Evolutionary conservation across 2,888 invertebrate species (phyloP).

Genomic region (Drosophila kambysellisi): DNA sequence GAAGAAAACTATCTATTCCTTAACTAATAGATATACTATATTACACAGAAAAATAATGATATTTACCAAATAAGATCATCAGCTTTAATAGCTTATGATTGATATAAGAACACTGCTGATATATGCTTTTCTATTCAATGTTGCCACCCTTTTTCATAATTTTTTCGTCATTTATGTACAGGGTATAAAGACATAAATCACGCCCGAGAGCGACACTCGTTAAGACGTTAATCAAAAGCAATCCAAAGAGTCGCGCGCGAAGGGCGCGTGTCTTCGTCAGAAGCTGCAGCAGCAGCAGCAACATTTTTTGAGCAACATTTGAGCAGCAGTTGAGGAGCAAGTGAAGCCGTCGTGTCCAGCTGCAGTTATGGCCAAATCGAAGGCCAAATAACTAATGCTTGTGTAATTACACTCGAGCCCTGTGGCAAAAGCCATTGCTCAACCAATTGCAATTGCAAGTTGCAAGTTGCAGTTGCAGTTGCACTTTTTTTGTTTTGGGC

Average conservation of each 20-base stretch:
- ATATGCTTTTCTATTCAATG: background rate
- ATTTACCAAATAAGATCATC: background rate
- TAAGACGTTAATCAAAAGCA: conserved; percentile 79
- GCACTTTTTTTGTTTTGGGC: conserved; percentile 53
- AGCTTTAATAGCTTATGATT: background rate
- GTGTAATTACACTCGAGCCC: conserved; percentile 67
- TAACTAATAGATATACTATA: too few species aligned
- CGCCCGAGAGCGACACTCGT: conserved; percentile 68
- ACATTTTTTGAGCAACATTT: background rate
- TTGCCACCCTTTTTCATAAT: background rate
- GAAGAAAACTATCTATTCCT: background rate
- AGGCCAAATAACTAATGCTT: conserved; percentile 70
- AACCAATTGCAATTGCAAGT: conserved; percentile 47
- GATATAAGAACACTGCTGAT: background rate
- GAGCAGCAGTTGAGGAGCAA: conserved; percentile 3
- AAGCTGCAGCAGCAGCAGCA: background rate
- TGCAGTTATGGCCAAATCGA: conserved; percentile 64
- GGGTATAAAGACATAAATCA: conserved; percentile 65
- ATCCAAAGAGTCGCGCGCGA: conserved; percentile 58
- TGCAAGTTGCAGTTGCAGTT: conserved; percentile 49
- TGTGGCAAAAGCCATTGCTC: conserved; percentile 41
- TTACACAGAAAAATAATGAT: background rate
- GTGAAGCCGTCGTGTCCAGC: conserved; percentile 34
- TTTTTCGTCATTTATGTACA: background rate
- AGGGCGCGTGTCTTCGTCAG: conserved; percentile 57